Base-by-base conservation (phyloP, 2,797 vertebrate genomes). In the Chrysocyon brachyurus region DNA sequence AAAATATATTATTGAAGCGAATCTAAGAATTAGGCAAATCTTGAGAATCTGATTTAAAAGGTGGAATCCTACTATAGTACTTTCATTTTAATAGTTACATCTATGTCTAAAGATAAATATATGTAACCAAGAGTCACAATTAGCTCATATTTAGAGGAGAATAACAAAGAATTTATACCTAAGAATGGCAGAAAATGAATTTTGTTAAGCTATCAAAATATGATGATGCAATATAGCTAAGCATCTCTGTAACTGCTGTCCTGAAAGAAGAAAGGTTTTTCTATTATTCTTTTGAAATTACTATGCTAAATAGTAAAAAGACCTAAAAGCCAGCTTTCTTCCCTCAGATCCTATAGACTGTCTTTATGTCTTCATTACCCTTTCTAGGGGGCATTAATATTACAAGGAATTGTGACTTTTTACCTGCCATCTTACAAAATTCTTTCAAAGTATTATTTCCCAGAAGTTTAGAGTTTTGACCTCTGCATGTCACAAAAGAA, bases 381-480 rank as follows among this genome's bases (percentile, higher is more conserved):
- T 46, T 63, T 87, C 72, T 40, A 68, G 72, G 57, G 26, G 36
- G 81, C 4, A 33, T 40, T 82, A 70, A 46, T 33, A 85, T 70
- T 64, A 87, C 6, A 64, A 82, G 64, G 49, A 96, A 94, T 31
- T 68, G 28, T 75, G 61, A 84, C 26, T 96, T 92, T 85, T 85
- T 72, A 92, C 75, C 40, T 59, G 54, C 1, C 12, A 85, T 31
- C 31, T 81, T 56, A 81, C 16, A 90, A 92, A 96, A 90, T 77
- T 92, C 77, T 91, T 68, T 81, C 12, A 89, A 78, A 66, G 22
- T 85, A 64, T 36, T 82, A 90, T 89, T 93, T 40, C 57, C 84
- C 40, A 93, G 59, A 92, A 91, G 21, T 95, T 91, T 93, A 94
- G 33, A 78, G n/a, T 91, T 96, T 91, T 93, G 81, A 93, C 16